Evolutionary conservation across 2,888 invertebrate species (phyloP).

Genomic region (Cerceris ruficornis): DNA sequence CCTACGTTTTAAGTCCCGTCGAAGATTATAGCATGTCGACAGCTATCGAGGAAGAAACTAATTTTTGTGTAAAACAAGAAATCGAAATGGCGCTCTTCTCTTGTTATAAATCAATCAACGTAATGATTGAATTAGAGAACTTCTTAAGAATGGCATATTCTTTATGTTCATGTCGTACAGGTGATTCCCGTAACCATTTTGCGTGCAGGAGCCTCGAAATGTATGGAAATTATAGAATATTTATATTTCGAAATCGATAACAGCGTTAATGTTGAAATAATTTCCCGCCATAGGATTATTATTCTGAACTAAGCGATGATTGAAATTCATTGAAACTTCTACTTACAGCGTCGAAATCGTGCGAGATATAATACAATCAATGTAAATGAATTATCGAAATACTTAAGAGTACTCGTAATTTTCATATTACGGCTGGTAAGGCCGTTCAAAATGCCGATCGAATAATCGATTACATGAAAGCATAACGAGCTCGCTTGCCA

Average conservation of each 20-base stretch:
- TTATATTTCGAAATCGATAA: neutral
- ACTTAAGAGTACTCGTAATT: conserved; percentile 8
- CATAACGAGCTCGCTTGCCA: neutral
- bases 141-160: too few relatives aligned
- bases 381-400: conserved; percentile 23
- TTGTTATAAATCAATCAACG: too few relatives aligned
- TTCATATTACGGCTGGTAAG: neutral
- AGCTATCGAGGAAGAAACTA: too few relatives aligned
- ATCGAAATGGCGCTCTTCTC: too few relatives aligned
- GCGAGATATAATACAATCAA: conserved; percentile 7
- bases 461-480: conserved; percentile 27
- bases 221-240: too few relatives aligned
- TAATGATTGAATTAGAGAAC: too few relatives aligned
- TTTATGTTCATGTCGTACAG: too few relatives aligned
- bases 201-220: too few relatives aligned
- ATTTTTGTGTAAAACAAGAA: too few relatives aligned
- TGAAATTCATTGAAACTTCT: conserved; percentile 16
- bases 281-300: neutral
- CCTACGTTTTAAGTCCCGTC: too few relatives aligned
- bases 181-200: too few relatives aligned
- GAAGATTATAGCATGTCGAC: too few relatives aligned
- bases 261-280: neutral
- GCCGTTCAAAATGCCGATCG: conserved; percentile 3
- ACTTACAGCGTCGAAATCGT: neutral
- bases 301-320: neutral